phyloP scores from a whole-genome alignment of 2,113 vertebrate genomes.

The Melanotaenia duboulayi region DNA sequence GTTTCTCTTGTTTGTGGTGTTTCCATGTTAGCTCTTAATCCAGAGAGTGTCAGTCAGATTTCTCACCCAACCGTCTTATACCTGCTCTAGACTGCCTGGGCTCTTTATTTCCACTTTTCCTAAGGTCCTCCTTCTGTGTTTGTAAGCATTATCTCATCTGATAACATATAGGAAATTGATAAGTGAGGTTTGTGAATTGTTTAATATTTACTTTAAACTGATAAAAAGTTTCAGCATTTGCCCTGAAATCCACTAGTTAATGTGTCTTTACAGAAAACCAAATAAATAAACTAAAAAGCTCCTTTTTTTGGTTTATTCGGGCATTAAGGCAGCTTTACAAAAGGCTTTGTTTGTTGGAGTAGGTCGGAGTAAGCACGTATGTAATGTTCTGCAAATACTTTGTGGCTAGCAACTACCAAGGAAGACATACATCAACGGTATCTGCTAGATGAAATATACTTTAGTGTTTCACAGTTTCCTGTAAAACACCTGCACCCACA shows the following conservation, averaged over 20 bases:
- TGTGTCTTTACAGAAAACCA: background rate
- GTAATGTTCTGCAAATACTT: conserved; percentile 16
- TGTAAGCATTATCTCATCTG: too few relatives aligned
- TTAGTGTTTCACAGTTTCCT: conserved; percentile 16
- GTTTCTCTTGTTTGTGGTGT: too few relatives aligned
- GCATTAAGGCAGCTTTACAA: conserved; percentile 11
- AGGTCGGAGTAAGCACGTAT: conserved; percentile 4
- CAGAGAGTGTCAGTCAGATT: too few relatives aligned
- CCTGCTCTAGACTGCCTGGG: too few relatives aligned
- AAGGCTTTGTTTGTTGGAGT: conserved; percentile 3
- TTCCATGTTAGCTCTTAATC: too few relatives aligned
- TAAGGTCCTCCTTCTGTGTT: too few relatives aligned
- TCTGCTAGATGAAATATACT: conserved; percentile 30
- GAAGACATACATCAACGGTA: conserved; percentile 9
- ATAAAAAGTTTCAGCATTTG: background rate
- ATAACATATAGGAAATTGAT: too few relatives aligned
- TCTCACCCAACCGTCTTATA: too few relatives aligned
- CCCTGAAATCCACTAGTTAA: background rate
- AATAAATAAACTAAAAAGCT: conserved; percentile 1
- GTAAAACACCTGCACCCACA: conserved; percentile 13
- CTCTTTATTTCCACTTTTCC: too few relatives aligned
- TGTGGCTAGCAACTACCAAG: conserved; percentile 1
- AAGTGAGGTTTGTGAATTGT: background rate
- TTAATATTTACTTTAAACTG: too few relatives aligned
- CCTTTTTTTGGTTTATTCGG: background rate